Conservation (phyloP, 2,888 invertebrate species). For the Euphydryas editha region DNA sequence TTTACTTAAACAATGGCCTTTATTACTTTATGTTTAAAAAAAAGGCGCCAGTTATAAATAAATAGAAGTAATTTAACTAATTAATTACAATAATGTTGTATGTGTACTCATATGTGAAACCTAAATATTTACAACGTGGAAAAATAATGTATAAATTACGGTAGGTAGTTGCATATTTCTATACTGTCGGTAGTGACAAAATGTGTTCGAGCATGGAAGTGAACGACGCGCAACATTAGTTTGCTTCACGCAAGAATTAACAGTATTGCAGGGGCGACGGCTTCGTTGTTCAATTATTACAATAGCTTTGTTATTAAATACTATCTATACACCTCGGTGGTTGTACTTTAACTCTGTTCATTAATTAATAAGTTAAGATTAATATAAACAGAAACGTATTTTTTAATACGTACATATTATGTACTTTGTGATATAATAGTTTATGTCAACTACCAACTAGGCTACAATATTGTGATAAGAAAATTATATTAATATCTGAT, state of each 20-base stretch:
- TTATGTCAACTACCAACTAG: too few species aligned
- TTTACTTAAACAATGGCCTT: constrained; percentile 47
- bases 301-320: constrained; percentile 10
- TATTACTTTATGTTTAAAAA: not conserved
- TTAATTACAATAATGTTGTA: not conserved
- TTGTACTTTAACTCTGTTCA: not conserved
- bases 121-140: not conserved
- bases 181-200: constrained; percentile 34
- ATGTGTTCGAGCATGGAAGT: constrained; percentile 42
- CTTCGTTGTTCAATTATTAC: constrained; percentile 30
- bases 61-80: too few species aligned
- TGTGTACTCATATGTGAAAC: too few species aligned
- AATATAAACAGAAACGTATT: too few species aligned
- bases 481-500: too few species aligned
- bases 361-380: not conserved
- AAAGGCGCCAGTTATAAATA: not conserved
- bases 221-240: constrained; percentile 43
- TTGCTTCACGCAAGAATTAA: constrained; percentile 42
- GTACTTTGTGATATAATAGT: too few species aligned
- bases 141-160: not conserved
- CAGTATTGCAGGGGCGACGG: constrained; percentile 41
- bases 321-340: not conserved
- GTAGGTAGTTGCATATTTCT: constrained; percentile 5
- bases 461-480: too few species aligned
- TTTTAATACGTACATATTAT: too few species aligned